Evolutionary conservation across 2,113 vertebrate species (phyloP).

Genomic region (Corvus hawaiiensis): DNA sequence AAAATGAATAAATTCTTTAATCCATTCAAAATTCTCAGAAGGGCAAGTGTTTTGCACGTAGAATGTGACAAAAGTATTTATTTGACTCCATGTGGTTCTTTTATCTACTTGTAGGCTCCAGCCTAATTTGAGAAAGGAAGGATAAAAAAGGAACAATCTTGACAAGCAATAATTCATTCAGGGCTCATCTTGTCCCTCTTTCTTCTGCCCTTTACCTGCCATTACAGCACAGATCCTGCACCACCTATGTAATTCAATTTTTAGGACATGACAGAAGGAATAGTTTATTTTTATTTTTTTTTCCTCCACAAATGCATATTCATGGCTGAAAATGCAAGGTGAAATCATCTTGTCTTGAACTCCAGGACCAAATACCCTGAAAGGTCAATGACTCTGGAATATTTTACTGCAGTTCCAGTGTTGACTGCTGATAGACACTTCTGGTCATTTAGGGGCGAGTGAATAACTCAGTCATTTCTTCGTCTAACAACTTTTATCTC

Average conservation of each 20-base stretch:
- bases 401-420: background rate
- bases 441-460: background rate
- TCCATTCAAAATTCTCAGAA: background rate
- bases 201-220: background rate
- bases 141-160: background rate
- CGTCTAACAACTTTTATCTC: background rate
- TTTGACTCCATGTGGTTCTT: background rate
- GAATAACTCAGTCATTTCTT: background rate
- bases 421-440: background rate
- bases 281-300: background rate
- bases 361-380: background rate
- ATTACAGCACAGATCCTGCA: background rate
- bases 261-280: background rate
- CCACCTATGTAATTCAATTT: background rate
- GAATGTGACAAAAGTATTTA: background rate
- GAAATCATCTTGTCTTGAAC: background rate
- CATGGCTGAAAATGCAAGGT: background rate
- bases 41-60: fast-evolving
- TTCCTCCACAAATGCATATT: background rate
- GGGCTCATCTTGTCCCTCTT: background rate
- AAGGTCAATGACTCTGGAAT: background rate
- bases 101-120: background rate
- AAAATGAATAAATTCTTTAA: background rate
- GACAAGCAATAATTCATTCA: background rate
- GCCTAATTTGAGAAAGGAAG: background rate